phyloP scores from a whole-genome alignment of 2,113 vertebrate genomes.

The Myotis yumanensis region DNA sequence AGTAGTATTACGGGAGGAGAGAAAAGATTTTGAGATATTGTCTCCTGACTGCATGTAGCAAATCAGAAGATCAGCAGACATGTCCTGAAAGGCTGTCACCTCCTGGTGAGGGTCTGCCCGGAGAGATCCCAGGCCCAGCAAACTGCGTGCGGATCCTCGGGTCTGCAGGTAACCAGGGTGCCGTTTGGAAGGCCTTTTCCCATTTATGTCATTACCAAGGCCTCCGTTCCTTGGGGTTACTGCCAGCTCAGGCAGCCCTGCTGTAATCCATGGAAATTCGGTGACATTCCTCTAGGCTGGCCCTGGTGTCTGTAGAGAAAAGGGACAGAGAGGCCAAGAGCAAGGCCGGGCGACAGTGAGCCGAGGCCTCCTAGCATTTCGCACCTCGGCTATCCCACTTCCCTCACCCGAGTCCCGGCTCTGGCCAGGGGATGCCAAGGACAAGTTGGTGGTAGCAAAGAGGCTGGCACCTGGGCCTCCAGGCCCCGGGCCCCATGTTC shows the following conservation, averaged over 20 bases:
- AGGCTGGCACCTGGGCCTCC: not conserved
- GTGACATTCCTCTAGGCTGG: not conserved
- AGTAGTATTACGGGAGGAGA: not conserved
- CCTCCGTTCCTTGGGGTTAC: not conserved
- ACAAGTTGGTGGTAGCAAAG: not conserved
- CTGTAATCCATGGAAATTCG: not conserved
- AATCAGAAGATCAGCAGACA: not conserved
- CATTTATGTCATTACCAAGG: not conserved
- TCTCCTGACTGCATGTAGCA: not conserved
- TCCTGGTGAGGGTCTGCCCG: not conserved
- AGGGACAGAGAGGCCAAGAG: not conserved
- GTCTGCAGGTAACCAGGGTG: not conserved
- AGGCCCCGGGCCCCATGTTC: not conserved
- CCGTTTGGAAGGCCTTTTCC: not conserved
- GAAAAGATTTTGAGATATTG: conserved; percentile 4
- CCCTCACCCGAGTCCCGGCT: not conserved
- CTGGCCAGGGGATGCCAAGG: not conserved
- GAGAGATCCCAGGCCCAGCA: not conserved
- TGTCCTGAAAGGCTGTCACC: not conserved
- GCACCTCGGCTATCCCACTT: rapidly evolving
- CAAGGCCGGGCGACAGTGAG: not conserved
- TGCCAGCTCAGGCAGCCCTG: not conserved
- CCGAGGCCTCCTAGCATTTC: rapidly evolving
- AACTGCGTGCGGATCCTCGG: not conserved
- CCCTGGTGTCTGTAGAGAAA: not conserved